Evolutionary conservation across 2,888 invertebrate genomes (phyloP).

Genomic region (Anticlea derivata): DNA sequence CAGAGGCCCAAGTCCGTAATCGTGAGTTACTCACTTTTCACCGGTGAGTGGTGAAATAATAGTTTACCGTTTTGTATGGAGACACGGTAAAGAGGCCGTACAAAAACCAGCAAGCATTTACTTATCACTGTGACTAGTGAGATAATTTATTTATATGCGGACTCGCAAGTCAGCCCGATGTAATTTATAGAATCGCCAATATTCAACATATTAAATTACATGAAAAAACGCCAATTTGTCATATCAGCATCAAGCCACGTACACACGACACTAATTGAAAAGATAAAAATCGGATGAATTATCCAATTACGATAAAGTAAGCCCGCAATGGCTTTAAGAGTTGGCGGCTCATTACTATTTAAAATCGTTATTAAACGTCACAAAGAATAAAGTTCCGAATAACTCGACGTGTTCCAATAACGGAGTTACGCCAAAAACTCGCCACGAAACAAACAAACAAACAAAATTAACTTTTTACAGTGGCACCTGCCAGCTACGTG

Average conservation of each 20-base stretch:
- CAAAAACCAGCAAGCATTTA: too few species aligned
- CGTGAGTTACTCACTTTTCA: too few species aligned
- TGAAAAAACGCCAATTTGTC: conserved; percentile 52
- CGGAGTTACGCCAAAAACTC: conserved; percentile 46
- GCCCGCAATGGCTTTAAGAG: conserved; percentile 53
- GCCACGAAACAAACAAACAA: conserved; percentile 45
- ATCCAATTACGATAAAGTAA: conserved; percentile 64
- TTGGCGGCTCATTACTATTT: conserved; percentile 59
- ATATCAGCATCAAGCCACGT: conserved; percentile 39
- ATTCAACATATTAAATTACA: conserved; percentile 30
- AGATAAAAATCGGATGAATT: conserved; percentile 66
- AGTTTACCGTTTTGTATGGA: too few species aligned
- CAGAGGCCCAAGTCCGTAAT: too few species aligned
- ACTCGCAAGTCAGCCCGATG: too few species aligned
- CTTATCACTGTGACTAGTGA: too few species aligned
- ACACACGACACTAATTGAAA: conserved; percentile 56
- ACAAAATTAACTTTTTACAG: conserved; percentile 55
- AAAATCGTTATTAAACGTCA: conserved; percentile 50
- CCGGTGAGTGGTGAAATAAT: too few species aligned
- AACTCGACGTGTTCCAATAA: conserved; percentile 44
- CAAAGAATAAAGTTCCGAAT: conserved; percentile 43
- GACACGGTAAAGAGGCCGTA: too few species aligned
- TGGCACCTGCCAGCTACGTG: conserved; percentile 56
- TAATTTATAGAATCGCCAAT: too few species aligned
- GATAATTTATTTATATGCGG: too few species aligned